Percentiles rank a stretch among this genome's conserved stretches.
Evolutionary conservation across 2,888 invertebrate species (phyloP).

Genomic region (Ophonus ardosiacus): DNA sequence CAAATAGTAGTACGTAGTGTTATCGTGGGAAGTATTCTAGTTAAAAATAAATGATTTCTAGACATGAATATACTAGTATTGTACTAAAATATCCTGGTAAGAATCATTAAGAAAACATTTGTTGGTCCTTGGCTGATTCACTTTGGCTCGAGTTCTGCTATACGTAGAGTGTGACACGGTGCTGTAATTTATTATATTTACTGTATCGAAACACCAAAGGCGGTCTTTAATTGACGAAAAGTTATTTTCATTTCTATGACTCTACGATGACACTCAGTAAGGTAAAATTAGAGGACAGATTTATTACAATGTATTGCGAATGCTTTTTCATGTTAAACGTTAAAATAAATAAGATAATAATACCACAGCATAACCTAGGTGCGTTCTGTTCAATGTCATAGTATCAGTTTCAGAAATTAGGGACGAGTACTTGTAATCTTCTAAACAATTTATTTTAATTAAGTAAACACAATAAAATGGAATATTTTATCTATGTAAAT

Average conservation of each 20-base stretch:
- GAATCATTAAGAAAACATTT: conserved; percentile 56
- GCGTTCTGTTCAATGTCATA: no score
- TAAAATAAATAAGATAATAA: no score
- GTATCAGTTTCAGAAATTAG: no score
- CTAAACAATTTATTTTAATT: no score
- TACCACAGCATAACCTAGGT: no score
- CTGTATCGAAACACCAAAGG: conserved; percentile 57
- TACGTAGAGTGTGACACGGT: conserved; percentile 37
- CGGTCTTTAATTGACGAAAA: conserved; percentile 57
- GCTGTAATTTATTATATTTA: conserved; percentile 60
- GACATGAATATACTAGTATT: conserved; percentile 47
- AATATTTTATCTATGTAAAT: no score
- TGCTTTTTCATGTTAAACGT: no score
- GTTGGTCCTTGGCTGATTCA: conserved; percentile 56
- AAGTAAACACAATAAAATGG: no score
- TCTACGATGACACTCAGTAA: background rate
- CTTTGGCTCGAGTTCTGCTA: conserved; percentile 24
- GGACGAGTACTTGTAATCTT: no score
- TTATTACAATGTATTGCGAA: background rate
- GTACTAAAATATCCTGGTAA: conserved; percentile 50
- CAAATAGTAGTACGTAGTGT: background rate
- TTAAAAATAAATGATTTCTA: conserved; percentile 48
- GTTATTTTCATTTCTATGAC: conserved; percentile 36
- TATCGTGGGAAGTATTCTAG: background rate
- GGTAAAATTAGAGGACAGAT: background rate